Conservation (phyloP, 1,140 invertebrate species). For the Ostrea edulis region DNA sequence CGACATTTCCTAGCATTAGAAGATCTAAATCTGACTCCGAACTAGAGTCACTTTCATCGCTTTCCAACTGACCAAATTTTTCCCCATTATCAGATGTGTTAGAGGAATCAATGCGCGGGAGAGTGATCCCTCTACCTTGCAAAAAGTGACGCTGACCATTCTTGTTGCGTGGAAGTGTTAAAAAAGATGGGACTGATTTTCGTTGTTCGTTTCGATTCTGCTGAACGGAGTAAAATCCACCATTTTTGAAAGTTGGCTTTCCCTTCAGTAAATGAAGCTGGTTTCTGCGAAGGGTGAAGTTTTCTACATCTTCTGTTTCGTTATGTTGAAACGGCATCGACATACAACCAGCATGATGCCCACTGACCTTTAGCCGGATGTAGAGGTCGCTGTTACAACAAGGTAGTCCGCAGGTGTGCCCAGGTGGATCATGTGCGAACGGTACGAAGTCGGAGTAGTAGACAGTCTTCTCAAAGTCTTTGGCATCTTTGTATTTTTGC, state of each 20-base stretch:
- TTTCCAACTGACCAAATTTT: not conserved
- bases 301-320: constrained; percentile 59
- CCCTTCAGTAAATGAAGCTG: constrained; percentile 52
- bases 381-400: constrained; percentile 71
- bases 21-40: not conserved
- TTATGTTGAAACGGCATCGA: constrained; percentile 47
- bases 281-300: constrained; percentile 66
- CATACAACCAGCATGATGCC: constrained; percentile 63
- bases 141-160: constrained; percentile 54
- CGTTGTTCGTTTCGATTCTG: constrained; percentile 29
- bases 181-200: constrained; percentile 53
- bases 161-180: not conserved
- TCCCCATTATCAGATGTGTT: not conserved
- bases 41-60: constrained; percentile 26
- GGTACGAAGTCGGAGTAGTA: constrained; percentile 64
- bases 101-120: constrained; percentile 43
- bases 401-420: constrained; percentile 74
- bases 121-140: constrained; percentile 63
- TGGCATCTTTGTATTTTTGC: constrained; percentile 8
- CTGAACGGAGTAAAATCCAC: constrained; percentile 63
- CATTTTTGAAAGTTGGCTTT: constrained; percentile 59
- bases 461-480: constrained; percentile 38
- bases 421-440: constrained; percentile 72
- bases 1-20: not conserved
- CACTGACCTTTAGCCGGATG: constrained; percentile 49